A percentile compares a stretch with the other conserved stretches of the same genome.
Evolutionary conservation across 2,888 invertebrate species (phyloP).

Genomic region (Apamea epomidion): DNA sequence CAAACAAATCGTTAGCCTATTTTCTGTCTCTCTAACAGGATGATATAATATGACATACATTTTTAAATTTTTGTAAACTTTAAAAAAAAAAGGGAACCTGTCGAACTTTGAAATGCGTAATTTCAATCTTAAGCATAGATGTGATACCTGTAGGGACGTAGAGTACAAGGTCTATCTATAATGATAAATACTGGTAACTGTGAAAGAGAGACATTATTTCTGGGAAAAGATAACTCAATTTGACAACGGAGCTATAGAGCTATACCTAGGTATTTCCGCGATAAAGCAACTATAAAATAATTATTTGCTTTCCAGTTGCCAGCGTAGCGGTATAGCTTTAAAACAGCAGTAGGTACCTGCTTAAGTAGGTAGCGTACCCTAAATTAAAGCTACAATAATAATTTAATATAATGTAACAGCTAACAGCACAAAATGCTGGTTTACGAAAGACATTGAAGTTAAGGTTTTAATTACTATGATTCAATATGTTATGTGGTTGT

Average conservation of each 20-base stretch:
- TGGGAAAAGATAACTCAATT: not conserved
- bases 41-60: constrained; percentile 7
- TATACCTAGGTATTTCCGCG: not conserved
- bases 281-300: not conserved
- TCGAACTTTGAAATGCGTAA: not conserved
- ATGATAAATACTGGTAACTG: not conserved
- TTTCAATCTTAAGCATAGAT: not conserved
- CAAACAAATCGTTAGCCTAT: constrained; percentile 41
- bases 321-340: not conserved
- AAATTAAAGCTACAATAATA: constrained; percentile 5
- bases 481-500: constrained; percentile 50
- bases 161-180: not conserved
- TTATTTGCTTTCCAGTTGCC: not conserved
- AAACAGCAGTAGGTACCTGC: not conserved
- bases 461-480: constrained; percentile 63
- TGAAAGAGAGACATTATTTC: not conserved
- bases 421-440: constrained; percentile 27
- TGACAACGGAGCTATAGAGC: not conserved
- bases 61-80: no score
- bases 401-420: not conserved
- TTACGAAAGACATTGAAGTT: constrained; percentile 56
- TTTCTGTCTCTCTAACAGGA: constrained; percentile 26
- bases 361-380: not conserved
- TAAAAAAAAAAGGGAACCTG: no score
- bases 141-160: not conserved